Conservation (phyloP, 2,888 invertebrate genomes). For the Luperina testacea region DNA sequence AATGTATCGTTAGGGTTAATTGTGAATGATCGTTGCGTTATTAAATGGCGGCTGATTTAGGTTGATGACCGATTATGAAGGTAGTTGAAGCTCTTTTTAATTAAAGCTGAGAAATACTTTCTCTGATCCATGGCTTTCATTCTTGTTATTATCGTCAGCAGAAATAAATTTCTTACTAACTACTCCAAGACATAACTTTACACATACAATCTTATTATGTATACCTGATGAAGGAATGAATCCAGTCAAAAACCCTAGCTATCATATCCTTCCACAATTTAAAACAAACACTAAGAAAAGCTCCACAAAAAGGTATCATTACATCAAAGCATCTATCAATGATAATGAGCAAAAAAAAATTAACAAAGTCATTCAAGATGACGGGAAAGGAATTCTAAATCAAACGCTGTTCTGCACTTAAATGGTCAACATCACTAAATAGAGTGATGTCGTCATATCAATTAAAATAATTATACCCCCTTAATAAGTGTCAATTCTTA, state of each 20-base stretch:
- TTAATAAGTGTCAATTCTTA: constrained; percentile 90
- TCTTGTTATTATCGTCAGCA: not conserved
- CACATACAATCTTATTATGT: not conserved
- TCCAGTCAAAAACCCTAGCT: constrained; percentile 23
- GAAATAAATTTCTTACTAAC: not conserved
- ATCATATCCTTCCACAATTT: constrained; percentile 37
- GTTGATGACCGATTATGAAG: constrained; percentile 52
- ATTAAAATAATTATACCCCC: constrained; percentile 89
- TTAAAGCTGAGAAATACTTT: constrained; percentile 16
- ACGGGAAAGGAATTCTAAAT: constrained; percentile 83
- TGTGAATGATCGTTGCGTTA: constrained; percentile 55
- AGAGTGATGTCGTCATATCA: constrained; percentile 89
- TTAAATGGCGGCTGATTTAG: constrained; percentile 53
- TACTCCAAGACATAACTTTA: constrained; percentile 3
- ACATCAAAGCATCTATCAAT: constrained; percentile 63
- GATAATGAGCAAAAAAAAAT: constrained; percentile 68
- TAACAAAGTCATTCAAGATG: constrained; percentile 69
- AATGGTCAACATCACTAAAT: constrained; percentile 83
- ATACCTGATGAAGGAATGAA: not conserved
- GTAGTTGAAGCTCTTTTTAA: constrained; percentile 41
- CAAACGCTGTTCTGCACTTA: constrained; percentile 81
- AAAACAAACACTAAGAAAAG: constrained; percentile 46
- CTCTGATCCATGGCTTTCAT: not conserved
- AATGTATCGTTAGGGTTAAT: constrained; percentile 71
- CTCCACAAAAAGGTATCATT: constrained; percentile 62